Evolutionary conservation across 2,113 vertebrate species (phyloP).

Genomic region (Atrichornis clamosus): DNA sequence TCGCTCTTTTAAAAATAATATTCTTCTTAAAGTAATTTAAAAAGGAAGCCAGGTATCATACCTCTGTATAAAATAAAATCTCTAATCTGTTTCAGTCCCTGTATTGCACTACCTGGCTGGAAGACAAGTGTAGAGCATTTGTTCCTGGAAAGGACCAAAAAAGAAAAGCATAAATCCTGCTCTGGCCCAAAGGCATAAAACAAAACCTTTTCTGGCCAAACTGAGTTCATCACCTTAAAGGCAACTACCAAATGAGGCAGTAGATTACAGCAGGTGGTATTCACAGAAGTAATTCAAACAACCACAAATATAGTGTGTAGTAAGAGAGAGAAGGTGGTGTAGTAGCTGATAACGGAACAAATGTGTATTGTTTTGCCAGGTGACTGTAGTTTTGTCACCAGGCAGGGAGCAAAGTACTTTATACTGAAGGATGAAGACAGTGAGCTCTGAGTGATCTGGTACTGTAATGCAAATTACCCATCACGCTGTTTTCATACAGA

Average conservation of each 20-base stretch:
- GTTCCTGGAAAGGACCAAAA: slow-evolving; percentile 39
- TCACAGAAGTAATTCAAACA: slow-evolving; percentile 18
- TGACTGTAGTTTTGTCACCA: not conserved
- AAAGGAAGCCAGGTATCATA: not conserved
- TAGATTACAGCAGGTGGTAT: slow-evolving; percentile 24
- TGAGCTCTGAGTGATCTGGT: not conserved
- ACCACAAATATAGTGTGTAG: not conserved
- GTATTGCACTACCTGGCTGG: not conserved
- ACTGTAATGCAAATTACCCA: not conserved
- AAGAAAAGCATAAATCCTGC: slow-evolving; percentile 40
- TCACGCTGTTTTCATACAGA: not conserved
- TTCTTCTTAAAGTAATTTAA: no score
- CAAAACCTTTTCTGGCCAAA: slow-evolving; percentile 14
- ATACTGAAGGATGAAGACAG: not conserved
- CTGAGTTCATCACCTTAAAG: slow-evolving; percentile 31
- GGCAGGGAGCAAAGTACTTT: not conserved
- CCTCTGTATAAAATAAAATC: slow-evolving; percentile 26
- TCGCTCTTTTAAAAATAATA: not conserved
- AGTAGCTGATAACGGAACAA: not conserved
- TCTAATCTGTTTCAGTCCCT: not conserved
- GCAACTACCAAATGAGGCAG: slow-evolving; percentile 13
- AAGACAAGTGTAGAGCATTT: slow-evolving; percentile 46
- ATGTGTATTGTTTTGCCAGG: not conserved
- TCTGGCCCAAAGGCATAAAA: slow-evolving; percentile 43
- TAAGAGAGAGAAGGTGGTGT: not conserved